Evolutionary conservation across 2,797 vertebrate genomes (phyloP), one percentile per base, ranked within the genome.

Genomic region (Masticophis lateralis): DNA sequence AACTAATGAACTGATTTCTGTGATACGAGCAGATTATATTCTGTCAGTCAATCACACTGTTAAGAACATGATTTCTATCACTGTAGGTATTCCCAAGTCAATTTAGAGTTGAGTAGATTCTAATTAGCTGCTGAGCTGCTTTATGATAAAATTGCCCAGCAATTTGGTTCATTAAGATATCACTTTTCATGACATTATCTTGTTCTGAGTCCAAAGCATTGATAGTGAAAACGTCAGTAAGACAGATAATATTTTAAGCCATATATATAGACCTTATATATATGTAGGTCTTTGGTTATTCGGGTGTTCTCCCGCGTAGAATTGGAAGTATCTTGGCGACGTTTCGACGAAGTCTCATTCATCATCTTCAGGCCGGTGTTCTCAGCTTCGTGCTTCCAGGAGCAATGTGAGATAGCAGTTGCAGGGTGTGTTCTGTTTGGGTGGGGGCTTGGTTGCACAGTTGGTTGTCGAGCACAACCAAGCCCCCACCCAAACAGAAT

Each of bases 21-120:
- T 96, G 91, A 94, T 92, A 83, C 91, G 94, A 97, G 92, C 92
- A 96, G 96, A 94, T 97, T 96, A 93, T 96, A 96, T 96, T 97
- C 97, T 96, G 93, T 96, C 96, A 96, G 95, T 97, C 97, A 97
- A 97, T 97, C 97, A 95, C 95, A 96, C 95, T 94, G 92, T 94
- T 96, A 97, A 97, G 95, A 91, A 97, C 94, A 96, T 96, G 97
- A 98, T 98, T 98, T 98, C 92, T 94, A 96, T 96, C 97, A 94
- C 97, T 95, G 96, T 96, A 95, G 97, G 97, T 95, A 95, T 93
- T 90, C 95, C 93, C 87, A 95, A 93, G 94, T 97, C 97, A 96
- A 97, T 97, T 96, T 95, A 97, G 94, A 95, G 96, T 92, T 89
- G 95, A 96, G 90, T 90, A 95, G 93, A 94, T 96, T 98, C 97